A percentile compares a stretch with the other conserved stretches of the same genome.
These are phyloP conservation scores for Mormyrus lacerda DNA, from an alignment of 2,113 vertebrate genomes.

Conservation along the genomic window DNA sequence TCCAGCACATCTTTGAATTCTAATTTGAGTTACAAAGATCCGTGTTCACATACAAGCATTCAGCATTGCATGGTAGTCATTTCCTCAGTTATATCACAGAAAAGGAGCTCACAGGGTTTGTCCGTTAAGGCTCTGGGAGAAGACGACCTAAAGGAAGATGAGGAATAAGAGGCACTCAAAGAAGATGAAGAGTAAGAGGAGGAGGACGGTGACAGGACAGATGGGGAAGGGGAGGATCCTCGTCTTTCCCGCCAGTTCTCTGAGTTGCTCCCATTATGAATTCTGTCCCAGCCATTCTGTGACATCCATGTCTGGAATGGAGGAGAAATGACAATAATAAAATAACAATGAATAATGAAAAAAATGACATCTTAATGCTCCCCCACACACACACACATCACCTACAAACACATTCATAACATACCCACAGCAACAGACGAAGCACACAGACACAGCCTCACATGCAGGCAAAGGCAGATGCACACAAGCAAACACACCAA, in stretches of 20 bases:
- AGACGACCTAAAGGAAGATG: constrained; percentile 42
- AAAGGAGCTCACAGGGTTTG: constrained; percentile 44
- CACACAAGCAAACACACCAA: background rate
- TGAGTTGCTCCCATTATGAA: constrained; percentile 54
- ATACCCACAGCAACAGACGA: background rate
- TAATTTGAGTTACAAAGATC: background rate
- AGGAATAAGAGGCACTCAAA: constrained; percentile 43
- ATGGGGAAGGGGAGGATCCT: constrained; percentile 46
- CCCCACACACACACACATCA: background rate
- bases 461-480: background rate
- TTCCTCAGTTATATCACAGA: background rate
- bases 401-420: background rate
- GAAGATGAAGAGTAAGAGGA: constrained; percentile 36
- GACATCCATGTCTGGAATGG: constrained; percentile 41
- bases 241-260: constrained; percentile 66
- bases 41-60: background rate
- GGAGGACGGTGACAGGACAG: constrained; percentile 46
- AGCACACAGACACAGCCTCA: constrained; percentile 3
- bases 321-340: background rate
- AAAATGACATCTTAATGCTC: background rate
- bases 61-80: background rate
- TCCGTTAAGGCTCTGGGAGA: constrained; percentile 36
- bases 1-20: background rate
- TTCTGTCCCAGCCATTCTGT: constrained; percentile 42
- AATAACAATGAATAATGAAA: too few relatives aligned